A percentile compares a stretch with the other conserved stretches of the same genome.
Conservation (phyloP, 1,140 invertebrate species). For the Cyrtorhinus lividipennis region DNA sequence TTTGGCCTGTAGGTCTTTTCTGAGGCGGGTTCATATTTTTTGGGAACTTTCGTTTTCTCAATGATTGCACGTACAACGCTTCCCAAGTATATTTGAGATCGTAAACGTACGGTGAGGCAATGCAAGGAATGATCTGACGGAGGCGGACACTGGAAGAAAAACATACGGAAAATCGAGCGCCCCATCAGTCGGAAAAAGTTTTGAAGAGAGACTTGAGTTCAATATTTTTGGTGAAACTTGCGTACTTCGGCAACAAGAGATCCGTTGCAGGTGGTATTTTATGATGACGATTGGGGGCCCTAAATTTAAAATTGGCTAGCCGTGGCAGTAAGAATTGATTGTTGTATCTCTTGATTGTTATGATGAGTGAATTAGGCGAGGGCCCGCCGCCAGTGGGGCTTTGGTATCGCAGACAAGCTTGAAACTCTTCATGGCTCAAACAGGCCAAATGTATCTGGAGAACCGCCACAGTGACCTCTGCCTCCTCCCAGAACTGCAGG, state of each 20-base stretch:
- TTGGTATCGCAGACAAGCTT: slow-evolving; percentile 71
- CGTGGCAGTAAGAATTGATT: too few species aligned
- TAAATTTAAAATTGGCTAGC: too few species aligned
- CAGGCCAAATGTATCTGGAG: slow-evolving; percentile 63
- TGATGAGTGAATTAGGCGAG: background rate
- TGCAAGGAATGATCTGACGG: slow-evolving; percentile 4
- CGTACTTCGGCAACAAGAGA: background rate
- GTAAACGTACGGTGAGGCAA: slow-evolving; percentile 31
- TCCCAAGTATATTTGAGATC: slow-evolving; percentile 40
- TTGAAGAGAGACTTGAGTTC: slow-evolving; percentile 26
- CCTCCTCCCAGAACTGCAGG: slow-evolving; percentile 57
- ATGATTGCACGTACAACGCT: slow-evolving; percentile 51
- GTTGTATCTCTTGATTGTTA: too few species aligned
- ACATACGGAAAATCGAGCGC: background rate
- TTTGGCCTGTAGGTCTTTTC: slow-evolving; percentile 58
- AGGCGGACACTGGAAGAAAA: slow-evolving; percentile 7
- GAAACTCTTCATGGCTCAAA: slow-evolving; percentile 73
- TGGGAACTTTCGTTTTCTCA: slow-evolving; percentile 66
- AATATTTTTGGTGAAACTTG: background rate
- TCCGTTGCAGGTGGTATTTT: background rate
- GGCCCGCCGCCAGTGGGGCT: slow-evolving; percentile 27
- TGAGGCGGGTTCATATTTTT: slow-evolving; percentile 63
- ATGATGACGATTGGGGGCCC: too few species aligned
- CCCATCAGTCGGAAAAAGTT: background rate
- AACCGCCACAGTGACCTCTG: slow-evolving; percentile 64